Evolutionary conservation across 2,113 vertebrate genomes (phyloP).

Genomic region (Cynopterus brachyotis): DNA sequence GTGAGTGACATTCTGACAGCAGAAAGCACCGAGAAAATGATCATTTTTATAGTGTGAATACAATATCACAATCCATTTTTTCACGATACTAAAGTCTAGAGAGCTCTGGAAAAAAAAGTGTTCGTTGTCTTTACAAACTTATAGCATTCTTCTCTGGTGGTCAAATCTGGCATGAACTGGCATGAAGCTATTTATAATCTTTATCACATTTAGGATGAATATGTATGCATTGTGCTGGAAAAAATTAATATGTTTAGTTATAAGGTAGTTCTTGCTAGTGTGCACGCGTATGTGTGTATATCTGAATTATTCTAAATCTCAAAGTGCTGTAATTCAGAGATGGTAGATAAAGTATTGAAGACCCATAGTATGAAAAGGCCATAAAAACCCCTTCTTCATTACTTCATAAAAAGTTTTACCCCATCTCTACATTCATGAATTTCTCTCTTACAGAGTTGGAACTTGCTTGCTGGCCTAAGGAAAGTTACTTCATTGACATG

Average conservation of each 20-base stretch:
- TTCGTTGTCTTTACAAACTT: slow-evolving; percentile 8
- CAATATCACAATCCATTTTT: background rate
- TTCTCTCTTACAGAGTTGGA: background rate
- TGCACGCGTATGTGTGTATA: background rate
- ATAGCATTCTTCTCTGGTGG: background rate
- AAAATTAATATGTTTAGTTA: background rate
- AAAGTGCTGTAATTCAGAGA: background rate
- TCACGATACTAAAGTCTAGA: background rate
- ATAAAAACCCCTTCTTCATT: background rate
- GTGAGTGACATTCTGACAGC: background rate
- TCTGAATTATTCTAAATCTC: slow-evolving; percentile 44
- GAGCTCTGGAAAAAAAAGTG: background rate
- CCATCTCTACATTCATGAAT: background rate
- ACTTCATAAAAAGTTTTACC: background rate
- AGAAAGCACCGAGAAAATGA: background rate
- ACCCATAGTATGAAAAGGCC: background rate
- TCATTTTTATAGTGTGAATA: background rate
- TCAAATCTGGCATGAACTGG: background rate
- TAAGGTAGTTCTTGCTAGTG: background rate
- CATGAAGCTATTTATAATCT: background rate
- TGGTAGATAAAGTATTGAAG: background rate
- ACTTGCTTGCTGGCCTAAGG: background rate
- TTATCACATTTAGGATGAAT: background rate
- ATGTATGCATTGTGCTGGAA: background rate
- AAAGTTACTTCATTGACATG: background rate